Percentiles rank a stretch among this genome's conserved stretches.
phyloP scores from a whole-genome alignment of 35 echinoderm and acorn worm genomes.

The Apostichopus japonicus region DNA sequence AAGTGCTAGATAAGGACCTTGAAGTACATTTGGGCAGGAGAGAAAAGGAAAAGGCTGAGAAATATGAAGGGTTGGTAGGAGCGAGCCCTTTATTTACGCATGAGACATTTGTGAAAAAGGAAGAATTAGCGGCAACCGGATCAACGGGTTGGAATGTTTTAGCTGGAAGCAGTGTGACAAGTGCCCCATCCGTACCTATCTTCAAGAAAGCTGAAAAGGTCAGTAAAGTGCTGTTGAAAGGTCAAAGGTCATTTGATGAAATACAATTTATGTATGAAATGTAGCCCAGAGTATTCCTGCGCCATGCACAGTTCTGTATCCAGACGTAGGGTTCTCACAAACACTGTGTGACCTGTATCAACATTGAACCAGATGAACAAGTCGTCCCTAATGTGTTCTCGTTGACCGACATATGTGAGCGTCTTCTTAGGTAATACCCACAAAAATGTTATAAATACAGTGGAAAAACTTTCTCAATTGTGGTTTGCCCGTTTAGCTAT shows the following conservation, averaged over 20 bases:
- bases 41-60: background rate
- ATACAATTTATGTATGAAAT: background rate
- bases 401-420: too few relatives aligned
- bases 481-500: too few relatives aligned
- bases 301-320: background rate
- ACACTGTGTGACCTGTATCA: background rate
- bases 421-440: too few relatives aligned
- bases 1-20: background rate
- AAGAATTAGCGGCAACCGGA: background rate
- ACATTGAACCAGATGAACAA: background rate
- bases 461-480: too few relatives aligned
- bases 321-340: background rate
- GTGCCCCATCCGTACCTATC: background rate
- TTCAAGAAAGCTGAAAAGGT: slow-evolving; percentile 47
- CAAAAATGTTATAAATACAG: too few relatives aligned
- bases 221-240: background rate
- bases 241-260: background rate
- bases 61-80: background rate
- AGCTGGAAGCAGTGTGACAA: background rate
- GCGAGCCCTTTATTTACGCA: slow-evolving; percentile 27
- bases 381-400: too few relatives aligned
- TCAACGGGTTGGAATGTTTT: slow-evolving; percentile 8
- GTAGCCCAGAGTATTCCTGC: background rate
- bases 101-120: slow-evolving; percentile 40
- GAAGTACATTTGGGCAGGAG: background rate